phyloP scores from a whole-genome alignment of 2,797 vertebrate genomes.

The Peromyscus nudipes region DNA sequence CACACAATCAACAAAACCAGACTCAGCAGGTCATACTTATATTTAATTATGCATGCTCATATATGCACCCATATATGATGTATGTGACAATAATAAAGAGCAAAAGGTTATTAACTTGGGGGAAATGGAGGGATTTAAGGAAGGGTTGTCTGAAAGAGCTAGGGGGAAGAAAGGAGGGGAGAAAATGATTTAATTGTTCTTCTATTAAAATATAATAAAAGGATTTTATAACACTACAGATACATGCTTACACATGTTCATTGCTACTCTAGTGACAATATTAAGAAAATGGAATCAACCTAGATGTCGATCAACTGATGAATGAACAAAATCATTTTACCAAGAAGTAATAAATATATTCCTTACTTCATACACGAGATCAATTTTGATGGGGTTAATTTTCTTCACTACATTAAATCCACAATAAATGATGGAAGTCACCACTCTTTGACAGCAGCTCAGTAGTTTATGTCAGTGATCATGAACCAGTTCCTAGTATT shows the following conservation, averaged over 20 bases:
- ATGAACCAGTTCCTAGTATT: constrained; percentile 60
- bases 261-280: not conserved
- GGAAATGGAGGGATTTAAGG: not conserved
- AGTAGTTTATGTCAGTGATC: constrained; percentile 75
- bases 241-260: not conserved
- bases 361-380: constrained; percentile 56
- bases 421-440: constrained; percentile 68
- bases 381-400: constrained; percentile 79
- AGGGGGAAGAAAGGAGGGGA: not conserved
- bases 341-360: constrained; percentile 73
- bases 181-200: not conserved
- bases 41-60: not conserved
- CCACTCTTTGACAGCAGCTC: constrained; percentile 69
- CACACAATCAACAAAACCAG: not conserved
- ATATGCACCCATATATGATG: not conserved
- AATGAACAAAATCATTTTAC: constrained; percentile 47
- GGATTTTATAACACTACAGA: not conserved
- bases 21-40: not conserved
- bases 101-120: not conserved
- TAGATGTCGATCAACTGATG: not conserved
- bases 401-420: constrained; percentile 79
- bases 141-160: not conserved
- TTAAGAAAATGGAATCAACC: not conserved
- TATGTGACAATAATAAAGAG: not conserved
- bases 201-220: not conserved